phyloP scores from a whole-genome alignment of 2,888 invertebrate species.

The Eudasyphora cyanicolor region DNA sequence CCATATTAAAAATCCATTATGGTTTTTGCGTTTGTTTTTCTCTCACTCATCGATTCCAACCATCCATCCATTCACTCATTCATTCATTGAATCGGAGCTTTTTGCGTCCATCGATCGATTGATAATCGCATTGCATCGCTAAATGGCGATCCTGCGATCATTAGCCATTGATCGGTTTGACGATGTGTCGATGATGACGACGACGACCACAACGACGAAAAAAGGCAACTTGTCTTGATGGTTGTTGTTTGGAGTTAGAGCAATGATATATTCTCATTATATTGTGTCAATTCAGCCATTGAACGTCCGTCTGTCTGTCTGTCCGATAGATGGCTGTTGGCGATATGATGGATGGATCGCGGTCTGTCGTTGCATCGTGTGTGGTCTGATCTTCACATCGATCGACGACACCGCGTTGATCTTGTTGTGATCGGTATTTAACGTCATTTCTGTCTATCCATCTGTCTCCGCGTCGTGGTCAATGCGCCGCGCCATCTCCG shows the following conservation, averaged over 20 bases:
- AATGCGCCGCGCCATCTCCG: background rate
- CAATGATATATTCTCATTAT: constrained; percentile 54
- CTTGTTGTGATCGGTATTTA: constrained; percentile 29
- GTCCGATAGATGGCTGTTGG: background rate
- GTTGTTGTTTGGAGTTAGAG: background rate
- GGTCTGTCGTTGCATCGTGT: background rate
- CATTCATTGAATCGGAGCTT: constrained; percentile 1
- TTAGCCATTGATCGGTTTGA: too few relatives aligned
- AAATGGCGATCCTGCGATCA: constrained; percentile 6
- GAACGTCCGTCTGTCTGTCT: constrained; percentile 1
- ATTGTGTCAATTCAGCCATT: constrained; percentile 57
- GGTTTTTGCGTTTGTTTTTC: constrained; percentile 4
- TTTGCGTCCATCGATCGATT: background rate
- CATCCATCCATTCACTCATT: background rate
- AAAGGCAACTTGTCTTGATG: background rate
- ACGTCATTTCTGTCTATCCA: background rate
- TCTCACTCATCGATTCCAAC: background rate
- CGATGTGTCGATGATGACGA: background rate
- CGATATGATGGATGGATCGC: background rate
- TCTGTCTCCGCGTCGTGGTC: background rate
- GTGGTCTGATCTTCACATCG: constrained; percentile 26
- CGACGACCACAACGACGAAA: background rate
- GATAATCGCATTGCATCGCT: background rate
- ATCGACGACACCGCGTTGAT: background rate
- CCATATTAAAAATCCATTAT: constrained; percentile 35